Conservation (phyloP, 2,113 vertebrate genomes). For the Nothocercus nigrocapillus region DNA sequence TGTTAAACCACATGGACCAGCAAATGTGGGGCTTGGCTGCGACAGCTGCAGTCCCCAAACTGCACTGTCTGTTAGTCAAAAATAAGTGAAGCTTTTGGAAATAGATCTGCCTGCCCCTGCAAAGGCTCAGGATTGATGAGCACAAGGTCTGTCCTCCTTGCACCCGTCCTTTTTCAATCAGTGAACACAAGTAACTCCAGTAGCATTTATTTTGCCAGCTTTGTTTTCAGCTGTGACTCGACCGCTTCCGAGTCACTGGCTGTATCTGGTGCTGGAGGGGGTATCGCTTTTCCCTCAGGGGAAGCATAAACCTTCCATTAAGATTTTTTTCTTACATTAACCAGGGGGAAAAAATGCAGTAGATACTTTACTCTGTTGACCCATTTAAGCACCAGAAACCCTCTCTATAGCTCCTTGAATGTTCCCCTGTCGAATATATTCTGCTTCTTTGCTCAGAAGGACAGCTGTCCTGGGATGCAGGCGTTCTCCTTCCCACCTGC, state of each 20-base stretch:
- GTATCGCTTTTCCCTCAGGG: neutral
- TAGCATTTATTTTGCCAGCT: fast-evolving
- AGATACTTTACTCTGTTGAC: neutral
- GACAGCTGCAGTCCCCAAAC: neutral
- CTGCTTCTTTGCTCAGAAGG: neutral
- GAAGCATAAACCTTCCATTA: neutral
- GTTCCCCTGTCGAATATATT: fast-evolving
- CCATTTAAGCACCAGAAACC: neutral
- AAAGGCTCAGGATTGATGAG: neutral
- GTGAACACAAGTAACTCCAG: neutral
- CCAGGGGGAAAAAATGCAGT: neutral
- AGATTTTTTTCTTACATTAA: neutral
- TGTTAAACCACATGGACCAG: neutral
- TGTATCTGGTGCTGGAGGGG: neutral
- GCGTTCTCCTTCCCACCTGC: neutral
- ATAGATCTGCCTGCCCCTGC: fast-evolving
- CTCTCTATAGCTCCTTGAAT: neutral
- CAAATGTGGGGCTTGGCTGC: slow-evolving; percentile 20
- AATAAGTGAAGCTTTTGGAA: neutral
- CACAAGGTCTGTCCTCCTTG: too few relatives aligned
- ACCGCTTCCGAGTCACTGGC: too few relatives aligned
- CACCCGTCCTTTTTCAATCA: neutral
- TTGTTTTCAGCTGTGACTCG: neutral
- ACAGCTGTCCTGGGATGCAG: neutral
- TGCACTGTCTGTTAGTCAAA: neutral